Base-by-base conservation (phyloP, 2,797 vertebrate species). In the Catharus ustulatus region DNA sequence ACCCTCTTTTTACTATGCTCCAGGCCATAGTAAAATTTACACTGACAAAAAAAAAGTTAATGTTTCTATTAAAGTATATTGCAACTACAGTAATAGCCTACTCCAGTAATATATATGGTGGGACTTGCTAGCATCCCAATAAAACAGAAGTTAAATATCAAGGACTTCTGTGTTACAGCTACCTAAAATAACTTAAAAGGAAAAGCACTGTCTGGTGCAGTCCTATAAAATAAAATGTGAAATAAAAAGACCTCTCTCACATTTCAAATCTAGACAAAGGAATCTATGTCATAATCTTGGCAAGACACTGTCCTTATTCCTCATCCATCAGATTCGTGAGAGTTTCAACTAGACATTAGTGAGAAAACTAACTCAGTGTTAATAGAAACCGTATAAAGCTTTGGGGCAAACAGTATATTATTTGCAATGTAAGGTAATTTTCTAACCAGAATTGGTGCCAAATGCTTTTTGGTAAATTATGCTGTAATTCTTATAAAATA, bases 1-100 rank as follows among this genome's bases (percentile, higher is more conserved):
- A 88, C 38, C 45, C 49, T 86, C 74, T 86, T 84, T 81, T 84
- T 42, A 52, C 30, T 52, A 80, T 36, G 69, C 91, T 95, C 45
- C 71, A 86, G 92, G 92, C 89, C 52, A 82, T 10, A 73, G 69
- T 73, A 95, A 93, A 92, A 94, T 81, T 84, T 93, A 88, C 52
- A 43, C 40, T 48, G 43, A 55, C 24, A 18, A 59, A 94, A 84
- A 15, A 82, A 69, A 52, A 52, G 3, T 10, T 72, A 78, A 81
- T 63, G 45, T 54, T 88, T 91, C 55, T 88, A 49, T 76, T 92
- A 86, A 91, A 85, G 52, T 45, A 21, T 76, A 83, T 66, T 86
- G 72, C 52, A 88, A 84, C 73, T 57, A 59, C 24, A 73, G 55
- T 79, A 91, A 86, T 24, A 92, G 46, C 68, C 34, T 38, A 43